Percentiles rank a stretch among this genome's conserved stretches.
phyloP scores from a whole-genome alignment of 2,113 vertebrate species.

The Podarcis muralis region DNA sequence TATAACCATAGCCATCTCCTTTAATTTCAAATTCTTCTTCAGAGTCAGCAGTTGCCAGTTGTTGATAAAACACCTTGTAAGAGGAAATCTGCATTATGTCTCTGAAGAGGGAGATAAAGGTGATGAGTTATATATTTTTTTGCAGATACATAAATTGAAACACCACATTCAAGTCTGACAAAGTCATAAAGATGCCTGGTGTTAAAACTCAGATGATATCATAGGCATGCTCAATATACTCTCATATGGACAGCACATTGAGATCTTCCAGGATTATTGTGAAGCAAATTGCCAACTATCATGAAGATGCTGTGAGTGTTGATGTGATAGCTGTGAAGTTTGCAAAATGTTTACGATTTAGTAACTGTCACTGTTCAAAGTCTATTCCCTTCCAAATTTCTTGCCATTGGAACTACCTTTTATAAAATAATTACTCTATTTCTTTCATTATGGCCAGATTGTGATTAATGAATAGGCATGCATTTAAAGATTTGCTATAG shows the following conservation, averaged over 20 bases:
- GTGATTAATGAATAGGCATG: background rate
- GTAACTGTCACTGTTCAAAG: background rate
- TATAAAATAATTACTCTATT: background rate
- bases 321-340: background rate
- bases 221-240: background rate
- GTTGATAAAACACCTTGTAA: background rate
- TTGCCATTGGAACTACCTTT: background rate
- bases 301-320: background rate
- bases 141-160: background rate
- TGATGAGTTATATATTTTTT: background rate
- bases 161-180: background rate
- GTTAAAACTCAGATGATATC: background rate
- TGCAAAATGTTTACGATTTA: background rate
- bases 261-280: background rate
- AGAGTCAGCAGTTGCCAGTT: background rate
- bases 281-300: background rate
- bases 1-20: background rate
- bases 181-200: background rate
- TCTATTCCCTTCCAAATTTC: background rate
- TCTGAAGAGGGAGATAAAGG: background rate
- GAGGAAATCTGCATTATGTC: background rate
- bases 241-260: rapidly evolving
- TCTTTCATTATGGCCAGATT: background rate
- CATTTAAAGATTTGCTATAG: background rate
- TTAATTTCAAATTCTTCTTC: too few relatives aligned